A percentile compares a stretch with the other conserved stretches of the same genome.
Evolutionary conservation across 1,140 invertebrate species (phyloP).

Genomic region (Lethrus apterus): DNA sequence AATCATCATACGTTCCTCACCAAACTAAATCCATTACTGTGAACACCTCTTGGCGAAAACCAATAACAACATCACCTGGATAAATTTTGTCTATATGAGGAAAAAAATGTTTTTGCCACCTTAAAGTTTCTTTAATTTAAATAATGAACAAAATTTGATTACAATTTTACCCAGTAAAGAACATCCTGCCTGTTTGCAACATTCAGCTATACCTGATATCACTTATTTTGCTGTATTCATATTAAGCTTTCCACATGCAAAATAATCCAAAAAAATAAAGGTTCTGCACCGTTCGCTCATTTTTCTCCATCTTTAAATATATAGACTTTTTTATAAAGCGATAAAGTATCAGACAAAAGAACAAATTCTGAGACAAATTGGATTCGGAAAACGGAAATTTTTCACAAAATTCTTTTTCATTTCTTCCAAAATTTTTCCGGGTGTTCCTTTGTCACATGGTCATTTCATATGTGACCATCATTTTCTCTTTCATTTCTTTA

Average conservation of each 20-base stretch:
- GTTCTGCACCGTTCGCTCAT: conserved; percentile 91
- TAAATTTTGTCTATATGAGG: conserved; percentile 64
- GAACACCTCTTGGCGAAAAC: conserved; percentile 83
- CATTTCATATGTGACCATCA: too few relatives aligned
- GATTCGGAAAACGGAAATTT: too few relatives aligned
- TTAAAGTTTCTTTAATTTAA: too few relatives aligned
- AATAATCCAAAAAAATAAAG: conserved; percentile 96
- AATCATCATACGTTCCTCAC: conserved; percentile 78
- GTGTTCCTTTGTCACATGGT: too few relatives aligned
- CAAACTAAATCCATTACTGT: conserved; percentile 95
- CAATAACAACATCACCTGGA: conserved; percentile 78
- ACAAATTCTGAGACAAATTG: too few relatives aligned
- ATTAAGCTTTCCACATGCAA: conserved; percentile 82
- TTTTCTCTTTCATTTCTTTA: too few relatives aligned
- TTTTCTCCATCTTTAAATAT: too few relatives aligned
- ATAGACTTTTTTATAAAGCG: too few relatives aligned
- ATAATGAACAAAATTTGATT: too few relatives aligned
- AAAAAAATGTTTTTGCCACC: conserved; percentile 82
- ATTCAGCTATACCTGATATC: conserved; percentile 78
- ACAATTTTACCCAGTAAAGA: conserved; percentile 67
- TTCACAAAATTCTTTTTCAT: too few relatives aligned
- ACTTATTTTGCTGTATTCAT: conserved; percentile 68
- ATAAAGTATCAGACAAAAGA: too few relatives aligned
- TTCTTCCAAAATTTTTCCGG: too few relatives aligned
- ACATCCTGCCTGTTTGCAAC: conserved; percentile 79